These are phyloP conservation scores for Menidia beryllina DNA, from an alignment of 2,113 vertebrate species.

Conservation along the genomic window DNA sequence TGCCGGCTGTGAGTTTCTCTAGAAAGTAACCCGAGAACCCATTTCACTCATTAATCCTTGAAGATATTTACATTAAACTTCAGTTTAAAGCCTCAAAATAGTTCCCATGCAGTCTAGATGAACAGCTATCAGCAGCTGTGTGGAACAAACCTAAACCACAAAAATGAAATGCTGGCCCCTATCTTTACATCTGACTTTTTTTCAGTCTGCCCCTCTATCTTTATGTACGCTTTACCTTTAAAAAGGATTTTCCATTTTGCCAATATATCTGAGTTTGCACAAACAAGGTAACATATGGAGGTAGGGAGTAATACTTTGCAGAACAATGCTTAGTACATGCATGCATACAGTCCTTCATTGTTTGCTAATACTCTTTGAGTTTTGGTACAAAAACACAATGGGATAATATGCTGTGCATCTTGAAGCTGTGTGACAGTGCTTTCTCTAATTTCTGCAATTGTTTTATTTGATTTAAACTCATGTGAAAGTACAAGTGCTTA, in stretches of 20 bases:
- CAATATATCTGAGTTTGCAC: neutral
- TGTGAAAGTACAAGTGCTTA: constrained; percentile 46
- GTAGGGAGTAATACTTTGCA: too few relatives aligned
- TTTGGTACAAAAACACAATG: neutral
- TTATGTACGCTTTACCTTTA: neutral
- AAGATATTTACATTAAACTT: neutral
- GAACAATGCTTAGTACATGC: neutral
- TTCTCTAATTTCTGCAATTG: constrained; percentile 23
- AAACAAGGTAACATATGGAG: neutral
- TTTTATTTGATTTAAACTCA: constrained; percentile 52
- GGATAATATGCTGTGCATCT: neutral
- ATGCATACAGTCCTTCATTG: neutral
- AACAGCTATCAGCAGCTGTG: neutral
- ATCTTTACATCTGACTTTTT: too few relatives aligned
- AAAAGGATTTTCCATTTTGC: too few relatives aligned
- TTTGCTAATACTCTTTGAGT: neutral
- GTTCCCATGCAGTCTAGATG: constrained; percentile 6
- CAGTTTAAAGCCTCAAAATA: neutral
- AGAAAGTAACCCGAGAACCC: constrained; percentile 2
- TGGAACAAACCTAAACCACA: constrained; percentile 8
- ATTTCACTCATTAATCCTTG: constrained; percentile 16
- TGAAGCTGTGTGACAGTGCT: constrained; percentile 25
- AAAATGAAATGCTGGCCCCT: neutral
- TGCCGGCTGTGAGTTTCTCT: constrained; percentile 4
- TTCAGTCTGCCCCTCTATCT: too few relatives aligned